Evolutionary conservation across 2,113 vertebrate species (phyloP).

Genomic region (Notarius lentiginosus): DNA sequence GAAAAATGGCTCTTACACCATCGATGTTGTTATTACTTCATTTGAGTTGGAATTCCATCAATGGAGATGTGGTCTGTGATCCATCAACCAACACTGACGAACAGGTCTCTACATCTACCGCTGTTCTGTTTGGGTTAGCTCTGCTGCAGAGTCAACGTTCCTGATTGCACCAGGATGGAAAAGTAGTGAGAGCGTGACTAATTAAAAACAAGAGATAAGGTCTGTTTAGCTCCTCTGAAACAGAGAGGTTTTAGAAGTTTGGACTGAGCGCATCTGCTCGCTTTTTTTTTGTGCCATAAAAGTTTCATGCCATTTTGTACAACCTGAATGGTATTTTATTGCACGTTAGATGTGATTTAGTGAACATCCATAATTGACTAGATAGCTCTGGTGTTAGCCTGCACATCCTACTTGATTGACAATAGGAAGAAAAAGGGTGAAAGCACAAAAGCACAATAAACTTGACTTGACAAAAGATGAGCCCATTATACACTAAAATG

Average conservation of each 20-base stretch:
- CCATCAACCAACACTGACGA: conserved; percentile 24
- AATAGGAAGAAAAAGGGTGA: neutral
- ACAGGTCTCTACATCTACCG: neutral
- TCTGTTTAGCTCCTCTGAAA: conserved; percentile 22
- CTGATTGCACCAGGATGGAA: conserved; percentile 15
- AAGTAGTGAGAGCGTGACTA: conserved; percentile 27
- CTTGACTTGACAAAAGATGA: neutral
- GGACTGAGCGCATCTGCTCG: neutral
- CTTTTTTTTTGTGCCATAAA: neutral
- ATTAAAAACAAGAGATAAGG: conserved; percentile 41
- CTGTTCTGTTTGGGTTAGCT: conserved; percentile 30
- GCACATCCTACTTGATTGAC: neutral
- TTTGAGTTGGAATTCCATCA: conserved; percentile 19
- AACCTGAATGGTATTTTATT: neutral
- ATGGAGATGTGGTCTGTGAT: conserved; percentile 11
- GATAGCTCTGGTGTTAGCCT: neutral
- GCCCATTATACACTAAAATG: conserved; percentile 26
- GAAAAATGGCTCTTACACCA: conserved; percentile 26
- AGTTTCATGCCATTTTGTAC: neutral
- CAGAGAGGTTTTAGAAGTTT: conserved; percentile 14
- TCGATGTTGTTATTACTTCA: neutral
- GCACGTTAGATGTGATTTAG: neutral
- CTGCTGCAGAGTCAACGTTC: conserved; percentile 8
- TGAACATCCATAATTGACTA: neutral
- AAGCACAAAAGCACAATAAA: neutral